Evolutionary conservation across 2,113 vertebrate genomes (phyloP).

Genomic region (Brachyistius frenatus): DNA sequence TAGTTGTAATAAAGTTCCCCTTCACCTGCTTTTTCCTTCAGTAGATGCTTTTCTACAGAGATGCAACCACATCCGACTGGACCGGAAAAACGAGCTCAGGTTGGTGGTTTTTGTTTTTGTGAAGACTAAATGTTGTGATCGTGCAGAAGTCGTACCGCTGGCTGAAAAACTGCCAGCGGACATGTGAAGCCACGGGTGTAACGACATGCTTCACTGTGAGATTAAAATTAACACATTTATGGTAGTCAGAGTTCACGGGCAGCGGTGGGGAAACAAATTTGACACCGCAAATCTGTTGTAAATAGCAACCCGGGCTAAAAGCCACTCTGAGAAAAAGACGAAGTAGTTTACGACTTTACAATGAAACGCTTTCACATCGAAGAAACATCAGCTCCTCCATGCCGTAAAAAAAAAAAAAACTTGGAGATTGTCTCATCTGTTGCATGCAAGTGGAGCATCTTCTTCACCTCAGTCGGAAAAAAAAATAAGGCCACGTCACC

Average conservation of each 20-base stretch:
- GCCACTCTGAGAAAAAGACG: background rate
- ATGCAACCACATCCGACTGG: background rate
- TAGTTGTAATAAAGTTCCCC: background rate
- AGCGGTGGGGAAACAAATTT: background rate
- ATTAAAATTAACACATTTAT: background rate
- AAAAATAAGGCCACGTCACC: no score
- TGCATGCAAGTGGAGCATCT: no score
- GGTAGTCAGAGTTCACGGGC: background rate
- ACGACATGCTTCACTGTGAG: background rate
- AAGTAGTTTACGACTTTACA: background rate
- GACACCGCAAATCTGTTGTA: background rate
- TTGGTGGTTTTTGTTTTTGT: background rate
- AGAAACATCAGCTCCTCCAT: no score
- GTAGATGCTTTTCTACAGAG: background rate
- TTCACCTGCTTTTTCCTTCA: background rate
- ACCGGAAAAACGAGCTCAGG: background rate
- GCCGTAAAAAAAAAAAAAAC: no score
- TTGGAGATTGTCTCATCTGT: no score
- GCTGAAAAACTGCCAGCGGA: background rate
- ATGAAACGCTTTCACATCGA: no score
- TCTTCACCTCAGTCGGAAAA: no score
- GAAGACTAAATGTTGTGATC: background rate
- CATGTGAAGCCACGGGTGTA: conserved; percentile 14
- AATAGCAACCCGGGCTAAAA: background rate
- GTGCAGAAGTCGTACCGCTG: conserved; percentile 7